Conservation (phyloP, 2,797 vertebrate species). For the Paedocypris micromegethes region DNA sequence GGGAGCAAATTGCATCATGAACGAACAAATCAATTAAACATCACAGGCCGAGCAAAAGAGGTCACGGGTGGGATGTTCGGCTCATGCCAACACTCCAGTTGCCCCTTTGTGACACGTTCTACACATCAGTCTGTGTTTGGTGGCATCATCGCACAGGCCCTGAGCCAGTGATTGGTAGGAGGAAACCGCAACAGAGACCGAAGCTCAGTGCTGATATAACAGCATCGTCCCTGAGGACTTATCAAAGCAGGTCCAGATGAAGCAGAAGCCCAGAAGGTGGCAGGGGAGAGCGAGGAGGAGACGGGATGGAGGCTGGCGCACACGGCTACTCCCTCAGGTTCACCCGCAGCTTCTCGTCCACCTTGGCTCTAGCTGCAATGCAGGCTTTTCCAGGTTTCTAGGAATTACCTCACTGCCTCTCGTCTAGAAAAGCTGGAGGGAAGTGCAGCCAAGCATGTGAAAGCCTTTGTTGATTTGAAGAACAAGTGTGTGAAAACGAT, state of each 20-base stretch:
- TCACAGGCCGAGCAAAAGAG: constrained; percentile 25
- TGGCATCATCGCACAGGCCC: not conserved
- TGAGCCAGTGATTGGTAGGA: constrained; percentile 17
- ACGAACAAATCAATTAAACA: constrained; percentile 38
- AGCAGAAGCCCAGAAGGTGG: constrained; percentile 13
- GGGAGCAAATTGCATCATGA: constrained; percentile 29
- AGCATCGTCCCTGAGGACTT: constrained; percentile 11
- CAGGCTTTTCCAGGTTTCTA: constrained; percentile 33
- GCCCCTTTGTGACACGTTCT: constrained; percentile 7
- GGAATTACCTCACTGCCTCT: constrained; percentile 21
- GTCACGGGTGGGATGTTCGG: constrained; percentile 10
- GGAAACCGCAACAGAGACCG: constrained; percentile 14
- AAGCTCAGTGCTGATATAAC: constrained; percentile 22
- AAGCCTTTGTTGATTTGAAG: not conserved
- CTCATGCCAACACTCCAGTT: constrained; percentile 21
- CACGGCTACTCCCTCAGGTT: constrained; percentile 26
- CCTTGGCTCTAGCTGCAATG: constrained; percentile 36
- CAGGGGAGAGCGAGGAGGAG: constrained; percentile 24
- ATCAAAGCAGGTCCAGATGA: not conserved
- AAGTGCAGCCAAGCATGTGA: not conserved
- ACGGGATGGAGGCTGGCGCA: constrained; percentile 24
- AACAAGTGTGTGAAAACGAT: not conserved
- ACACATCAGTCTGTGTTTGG: constrained; percentile 20
- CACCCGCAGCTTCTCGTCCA: constrained; percentile 28
- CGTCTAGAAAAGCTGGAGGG: constrained; percentile 6